phyloP scores from a whole-genome alignment of 2,888 invertebrate genomes.

The Ennomos quercinarius region DNA sequence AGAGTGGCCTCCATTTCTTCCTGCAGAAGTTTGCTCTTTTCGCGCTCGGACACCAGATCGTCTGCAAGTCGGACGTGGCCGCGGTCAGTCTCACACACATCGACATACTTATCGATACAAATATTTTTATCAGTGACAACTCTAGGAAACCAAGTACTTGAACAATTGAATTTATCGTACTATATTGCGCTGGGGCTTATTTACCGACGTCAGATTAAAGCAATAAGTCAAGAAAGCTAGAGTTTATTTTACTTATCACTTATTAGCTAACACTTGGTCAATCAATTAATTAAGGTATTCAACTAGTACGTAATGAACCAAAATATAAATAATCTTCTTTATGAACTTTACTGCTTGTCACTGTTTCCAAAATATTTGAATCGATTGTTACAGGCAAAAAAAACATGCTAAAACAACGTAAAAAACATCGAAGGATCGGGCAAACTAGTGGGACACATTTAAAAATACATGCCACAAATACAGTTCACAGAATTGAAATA shows the following conservation, averaged over 20 bases:
- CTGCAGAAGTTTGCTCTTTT: conserved; percentile 98
- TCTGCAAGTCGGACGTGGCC: conserved; percentile 89
- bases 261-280: too few species aligned
- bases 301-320: too few species aligned
- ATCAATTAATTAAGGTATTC: too few species aligned
- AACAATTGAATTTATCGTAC: too few species aligned
- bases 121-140: conserved; percentile 38
- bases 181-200: too few species aligned
- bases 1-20: conserved; percentile 99
- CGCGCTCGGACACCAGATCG: conserved; percentile 97
- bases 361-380: conserved; percentile 46
- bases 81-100: conserved; percentile 77
- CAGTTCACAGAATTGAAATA: conserved; percentile 44
- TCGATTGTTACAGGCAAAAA: conserved; percentile 67
- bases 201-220: too few species aligned
- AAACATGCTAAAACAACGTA: conserved; percentile 69
- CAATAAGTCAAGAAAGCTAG: too few species aligned
- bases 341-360: not conserved
- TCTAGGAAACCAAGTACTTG: too few species aligned
- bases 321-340: too few species aligned
- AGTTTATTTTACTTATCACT: too few species aligned
- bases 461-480: conserved; percentile 73
- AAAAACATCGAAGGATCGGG: conserved; percentile 70
- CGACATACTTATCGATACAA: conserved; percentile 57
- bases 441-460: conserved; percentile 72